Base-by-base conservation (phyloP, 1,140 invertebrate genomes). In the Episyrphus balteatus region DNA sequence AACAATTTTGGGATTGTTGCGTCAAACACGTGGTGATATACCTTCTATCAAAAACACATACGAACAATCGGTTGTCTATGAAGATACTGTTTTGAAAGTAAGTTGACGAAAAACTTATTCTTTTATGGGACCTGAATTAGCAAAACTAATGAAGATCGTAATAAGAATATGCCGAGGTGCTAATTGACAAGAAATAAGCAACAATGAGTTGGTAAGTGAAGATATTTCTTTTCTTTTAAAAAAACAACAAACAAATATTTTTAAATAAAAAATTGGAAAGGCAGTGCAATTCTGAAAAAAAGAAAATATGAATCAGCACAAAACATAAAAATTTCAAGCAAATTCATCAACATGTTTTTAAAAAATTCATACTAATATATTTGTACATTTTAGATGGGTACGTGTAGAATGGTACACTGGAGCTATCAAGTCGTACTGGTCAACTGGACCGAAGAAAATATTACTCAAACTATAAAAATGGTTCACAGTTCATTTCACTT, bases 381-480 rank as follows among this genome's bases (percentile, higher is more conserved):
- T 37, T 37, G 36, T 5, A 6, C 17, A 21, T 8, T 43, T 10
- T 40, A 66, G 64, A 0, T 98, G 94, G 93, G 88, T 98, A 36
- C 77, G 93, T n/a, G 92, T 98, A 0, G 88, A 94, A 53, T 98
- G 94, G 94, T 90, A 95, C 50, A 92, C 90, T 42, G 92, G 92
- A 0, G 83, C 86, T 10, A 93, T 88, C 1, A 98, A 98, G 69
- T 94, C 92, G 0, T 98, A 98, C 65, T 90, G 15, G 79, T 84
- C 7, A 75, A 76, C 5, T 88, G 85, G 79, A 31, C 5, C 0
- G 70, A 77, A 30, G 62, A 73, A 26, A 75, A 77, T 42, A 66
- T 58, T 50, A 52, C 66, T 1, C 70, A 78, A 37, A 49, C 47
- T 53, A 46, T 47, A 0, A 13, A 48, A 0, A 62, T 87, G 15